phyloP scores from a whole-genome alignment of 2,797 vertebrate species.

The Amazonetta brasiliensis region DNA sequence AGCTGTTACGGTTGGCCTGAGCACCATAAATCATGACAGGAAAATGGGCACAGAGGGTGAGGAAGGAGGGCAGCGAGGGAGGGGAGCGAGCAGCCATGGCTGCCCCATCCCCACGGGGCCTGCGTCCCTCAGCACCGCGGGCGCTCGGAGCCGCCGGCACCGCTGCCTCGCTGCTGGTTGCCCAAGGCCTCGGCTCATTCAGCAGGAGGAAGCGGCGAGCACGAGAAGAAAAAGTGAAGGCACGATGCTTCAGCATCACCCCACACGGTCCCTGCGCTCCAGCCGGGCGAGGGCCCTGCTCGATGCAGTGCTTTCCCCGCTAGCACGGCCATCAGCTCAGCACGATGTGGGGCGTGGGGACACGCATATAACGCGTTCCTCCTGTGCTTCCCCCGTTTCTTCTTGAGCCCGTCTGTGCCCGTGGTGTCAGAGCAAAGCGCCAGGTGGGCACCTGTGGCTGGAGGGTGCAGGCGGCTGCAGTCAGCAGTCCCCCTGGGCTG shows the following conservation, averaged over 20 bases:
- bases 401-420: not conserved
- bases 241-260: not conserved
- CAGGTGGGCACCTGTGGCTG: not conserved
- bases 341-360: not conserved
- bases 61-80: not conserved
- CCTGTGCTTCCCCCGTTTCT: not conserved
- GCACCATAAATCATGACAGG: not conserved
- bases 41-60: not conserved
- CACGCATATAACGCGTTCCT: not conserved
- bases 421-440: not conserved
- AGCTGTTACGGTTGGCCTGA: not conserved
- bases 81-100: not conserved
- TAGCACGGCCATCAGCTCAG: not conserved
- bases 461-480: not conserved
- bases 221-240: not conserved
- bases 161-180: not conserved
- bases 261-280: not conserved
- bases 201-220: not conserved
- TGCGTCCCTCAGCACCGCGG: not conserved
- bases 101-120: not conserved
- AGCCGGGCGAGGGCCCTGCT: not conserved
- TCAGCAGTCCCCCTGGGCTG: constrained; percentile 1
- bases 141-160: not conserved
- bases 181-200: not conserved
- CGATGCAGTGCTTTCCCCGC: not conserved